A percentile compares a stretch with the other conserved stretches of the same genome.
These are phyloP conservation scores for Antedon bifida DNA, from an alignment of 35 echinoderm and acorn worm species.

Conservation along the genomic window DNA sequence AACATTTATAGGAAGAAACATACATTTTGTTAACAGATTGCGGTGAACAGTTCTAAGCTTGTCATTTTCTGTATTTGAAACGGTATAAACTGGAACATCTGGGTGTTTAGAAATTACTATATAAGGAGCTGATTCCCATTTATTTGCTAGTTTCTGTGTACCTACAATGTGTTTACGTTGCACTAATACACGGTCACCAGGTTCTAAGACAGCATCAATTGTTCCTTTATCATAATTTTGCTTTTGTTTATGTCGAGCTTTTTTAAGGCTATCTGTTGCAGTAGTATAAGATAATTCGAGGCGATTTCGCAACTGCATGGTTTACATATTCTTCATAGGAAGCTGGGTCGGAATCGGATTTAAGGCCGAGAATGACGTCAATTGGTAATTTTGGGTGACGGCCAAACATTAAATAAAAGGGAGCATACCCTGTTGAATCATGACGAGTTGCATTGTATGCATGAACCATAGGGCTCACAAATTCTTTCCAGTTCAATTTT, in stretches of 20 bases:
- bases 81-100: too few species aligned
- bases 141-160: conserved; percentile 9
- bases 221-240: neutral
- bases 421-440: conserved; percentile 30
- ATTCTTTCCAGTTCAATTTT: conserved; percentile 2
- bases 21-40: too few species aligned
- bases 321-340: neutral
- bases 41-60: too few species aligned
- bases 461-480: neutral
- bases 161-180: conserved; percentile 3
- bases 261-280: neutral
- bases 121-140: conserved; percentile 12
- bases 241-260: neutral
- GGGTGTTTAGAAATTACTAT: conserved; percentile 3
- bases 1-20: too few species aligned
- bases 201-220: neutral
- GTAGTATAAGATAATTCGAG: conserved; percentile 1
- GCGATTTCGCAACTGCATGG: neutral
- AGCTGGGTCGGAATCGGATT: neutral
- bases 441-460: conserved; percentile 16
- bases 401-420: too few species aligned
- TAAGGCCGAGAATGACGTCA: neutral
- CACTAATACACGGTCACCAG: conserved; percentile 23
- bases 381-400: neutral
- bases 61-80: too few species aligned